Base-by-base conservation (phyloP, 2,888 invertebrate species). In the Allolobophora icterica region DNA sequence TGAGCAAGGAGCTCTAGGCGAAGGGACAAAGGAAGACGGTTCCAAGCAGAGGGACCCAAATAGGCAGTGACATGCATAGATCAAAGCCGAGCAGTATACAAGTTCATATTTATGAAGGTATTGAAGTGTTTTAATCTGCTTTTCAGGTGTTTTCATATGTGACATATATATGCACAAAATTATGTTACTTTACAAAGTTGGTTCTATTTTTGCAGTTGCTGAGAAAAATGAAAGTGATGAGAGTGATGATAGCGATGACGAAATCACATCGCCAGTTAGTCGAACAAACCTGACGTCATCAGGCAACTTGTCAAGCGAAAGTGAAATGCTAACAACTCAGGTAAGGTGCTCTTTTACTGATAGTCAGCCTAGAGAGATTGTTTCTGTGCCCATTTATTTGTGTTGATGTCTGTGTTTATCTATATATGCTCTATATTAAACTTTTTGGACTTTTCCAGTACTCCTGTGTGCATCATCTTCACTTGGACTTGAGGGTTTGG, bases 201-300 rank as follows among this genome's bases (percentile, higher is more conserved):
- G 87, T 87, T 87, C 34, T 35, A 17, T 87, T 84, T 89, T 35
- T 45, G 15, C 34, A 71, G 90, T 30, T n/a, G 71, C 52, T 38
- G 71, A 52, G n/a, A 58, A 38, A 34, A 21, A 21, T 45, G 30
- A 35, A 17, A 35, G 33, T 84, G 84, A 35, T 84, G 87, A 84
- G 33, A 35, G 35, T 84, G 84, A 84, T 19, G 91, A 89, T 89
- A 89, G 89, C 35, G 91, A 91, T 13, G 89, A 91, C 15, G 91
- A 89, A 24, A 89, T 40, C 33, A 52, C 42, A 13, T 89, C 33
- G 45, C 42, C 58, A 13, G 30, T 89, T 38, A 42, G 89, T 89
- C 45, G 89, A 38, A 13, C 45, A 40, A 33, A 33, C 42, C 38
- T 52, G 33, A 38, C 42, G 15, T 42, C 89, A 33, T 42, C 89